Percentiles rank a stretch among this genome's conserved stretches.
phyloP scores from a whole-genome alignment of 2,888 invertebrate genomes.

The Aethes cnicana region DNA sequence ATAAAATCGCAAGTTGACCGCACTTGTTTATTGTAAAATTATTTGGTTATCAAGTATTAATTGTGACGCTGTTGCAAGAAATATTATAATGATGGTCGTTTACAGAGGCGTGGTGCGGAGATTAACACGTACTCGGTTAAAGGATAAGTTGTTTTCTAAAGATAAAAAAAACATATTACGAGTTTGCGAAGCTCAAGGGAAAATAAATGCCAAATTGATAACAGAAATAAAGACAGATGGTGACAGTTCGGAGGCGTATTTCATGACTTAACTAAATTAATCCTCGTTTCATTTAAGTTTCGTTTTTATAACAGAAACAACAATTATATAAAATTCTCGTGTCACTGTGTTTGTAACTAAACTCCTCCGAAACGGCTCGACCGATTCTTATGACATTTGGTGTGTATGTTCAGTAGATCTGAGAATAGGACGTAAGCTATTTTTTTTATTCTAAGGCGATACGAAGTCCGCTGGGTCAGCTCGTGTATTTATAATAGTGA shows the following conservation, averaged over 20 bases:
- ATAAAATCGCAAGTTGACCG: conserved; percentile 7
- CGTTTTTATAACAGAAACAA: not conserved
- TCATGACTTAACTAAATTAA: not conserved
- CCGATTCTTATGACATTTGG: too few species aligned
- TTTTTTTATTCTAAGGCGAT: too few species aligned
- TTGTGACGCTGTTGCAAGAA: conserved; percentile 1
- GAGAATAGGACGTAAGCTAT: too few species aligned
- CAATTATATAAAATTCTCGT: too few species aligned
- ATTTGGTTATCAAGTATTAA: conserved; percentile 15
- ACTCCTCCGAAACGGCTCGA: too few species aligned
- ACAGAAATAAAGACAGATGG: too few species aligned
- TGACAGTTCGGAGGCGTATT: conserved; percentile 17
- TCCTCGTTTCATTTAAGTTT: conserved; percentile 12
- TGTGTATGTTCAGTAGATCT: too few species aligned
- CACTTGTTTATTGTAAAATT: conserved; percentile 19
- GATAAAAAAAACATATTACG: conserved; percentile 22
- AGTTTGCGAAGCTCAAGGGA: not conserved
- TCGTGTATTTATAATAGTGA: too few species aligned
- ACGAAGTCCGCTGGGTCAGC: too few species aligned
- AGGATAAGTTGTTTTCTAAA: conserved; percentile 26
- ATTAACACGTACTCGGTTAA: conserved; percentile 40
- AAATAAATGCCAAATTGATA: conserved; percentile 7
- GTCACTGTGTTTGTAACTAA: too few species aligned
- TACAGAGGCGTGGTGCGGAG: conserved; percentile 57
- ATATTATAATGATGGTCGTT: conserved; percentile 35